Evolutionary conservation across 2,888 invertebrate species (phyloP).

Genomic region (Aspidiotus destructor): DNA sequence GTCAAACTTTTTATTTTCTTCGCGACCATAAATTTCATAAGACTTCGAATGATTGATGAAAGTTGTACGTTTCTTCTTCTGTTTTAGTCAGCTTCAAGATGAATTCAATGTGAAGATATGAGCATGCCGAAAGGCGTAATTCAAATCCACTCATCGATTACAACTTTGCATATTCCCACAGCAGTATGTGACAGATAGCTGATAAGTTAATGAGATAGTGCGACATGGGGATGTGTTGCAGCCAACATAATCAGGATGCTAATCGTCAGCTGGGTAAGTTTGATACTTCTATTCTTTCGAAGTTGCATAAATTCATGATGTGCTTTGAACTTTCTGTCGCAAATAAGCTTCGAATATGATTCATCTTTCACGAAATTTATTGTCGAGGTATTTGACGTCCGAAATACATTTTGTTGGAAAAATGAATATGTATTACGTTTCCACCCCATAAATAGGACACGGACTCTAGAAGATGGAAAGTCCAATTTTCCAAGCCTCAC

Average conservation of each 20-base stretch:
- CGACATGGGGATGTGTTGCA: slow-evolving; percentile 76
- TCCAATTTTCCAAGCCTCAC: too few relatives aligned
- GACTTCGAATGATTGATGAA: neutral
- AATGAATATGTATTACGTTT: too few relatives aligned
- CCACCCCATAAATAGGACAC: too few relatives aligned
- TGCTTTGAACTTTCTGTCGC: too few relatives aligned
- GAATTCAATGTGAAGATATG: neutral
- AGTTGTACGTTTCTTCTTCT: neutral
- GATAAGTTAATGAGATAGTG: neutral
- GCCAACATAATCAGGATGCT: slow-evolving; percentile 64
- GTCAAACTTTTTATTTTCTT: neutral
- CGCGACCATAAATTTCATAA: neutral
- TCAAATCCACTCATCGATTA: neutral
- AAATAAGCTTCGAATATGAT: too few relatives aligned
- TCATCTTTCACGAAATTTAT: too few relatives aligned
- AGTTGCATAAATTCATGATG: too few relatives aligned
- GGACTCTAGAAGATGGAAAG: too few relatives aligned
- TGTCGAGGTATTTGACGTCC: too few relatives aligned
- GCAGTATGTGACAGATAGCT: slow-evolving; percentile 17
- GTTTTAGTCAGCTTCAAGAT: neutral
- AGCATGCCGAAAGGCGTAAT: neutral
- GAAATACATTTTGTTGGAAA: too few relatives aligned
- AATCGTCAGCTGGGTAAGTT: slow-evolving; percentile 53
- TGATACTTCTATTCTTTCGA: too few relatives aligned
- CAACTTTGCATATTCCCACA: neutral